Percentiles rank a stretch among this genome's conserved stretches.
phyloP scores from a whole-genome alignment of 1,140 invertebrate genomes.

The Patella vulgata region DNA sequence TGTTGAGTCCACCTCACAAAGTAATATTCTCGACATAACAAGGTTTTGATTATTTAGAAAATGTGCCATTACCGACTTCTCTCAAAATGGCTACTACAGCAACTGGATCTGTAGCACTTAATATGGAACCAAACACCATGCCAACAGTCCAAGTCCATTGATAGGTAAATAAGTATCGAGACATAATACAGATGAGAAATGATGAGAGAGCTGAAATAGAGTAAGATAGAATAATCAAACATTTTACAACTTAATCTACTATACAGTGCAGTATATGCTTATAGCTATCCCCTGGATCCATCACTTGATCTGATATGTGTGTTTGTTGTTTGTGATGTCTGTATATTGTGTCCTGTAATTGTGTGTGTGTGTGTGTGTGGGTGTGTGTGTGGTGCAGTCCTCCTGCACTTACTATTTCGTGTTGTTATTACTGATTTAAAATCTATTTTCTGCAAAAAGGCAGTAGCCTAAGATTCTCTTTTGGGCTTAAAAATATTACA shows the following conservation, averaged over 20 bases:
- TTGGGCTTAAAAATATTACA: neutral
- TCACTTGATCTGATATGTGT: too few species aligned
- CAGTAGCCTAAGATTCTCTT: neutral
- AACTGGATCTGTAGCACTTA: slow-evolving; percentile 68
- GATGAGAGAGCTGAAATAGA: slow-evolving; percentile 58
- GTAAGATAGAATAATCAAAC: neutral
- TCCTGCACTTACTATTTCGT: neutral
- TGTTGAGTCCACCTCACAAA: too few species aligned
- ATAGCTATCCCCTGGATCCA: neutral
- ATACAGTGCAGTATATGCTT: neutral
- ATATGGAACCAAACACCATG: slow-evolving; percentile 66
- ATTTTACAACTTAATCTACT: neutral
- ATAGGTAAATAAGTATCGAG: slow-evolving; percentile 54
- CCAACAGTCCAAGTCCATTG: slow-evolving; percentile 52
- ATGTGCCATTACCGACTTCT: slow-evolving; percentile 65
- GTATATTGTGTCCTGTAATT: neutral
- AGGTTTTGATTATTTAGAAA: too few species aligned
- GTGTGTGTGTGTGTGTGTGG: slow-evolving; percentile 6
- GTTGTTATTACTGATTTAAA: neutral
- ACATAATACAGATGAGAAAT: slow-evolving; percentile 59
- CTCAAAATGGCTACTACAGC: slow-evolving; percentile 67
- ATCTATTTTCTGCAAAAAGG: neutral
- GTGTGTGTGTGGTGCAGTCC: neutral
- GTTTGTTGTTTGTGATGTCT: neutral
- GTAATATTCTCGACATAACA: too few species aligned